Percentiles rank a stretch among this genome's conserved stretches.
These are phyloP conservation scores for Pinna nobilis DNA, from an alignment of 1,140 invertebrate species.

Conservation along the genomic window DNA sequence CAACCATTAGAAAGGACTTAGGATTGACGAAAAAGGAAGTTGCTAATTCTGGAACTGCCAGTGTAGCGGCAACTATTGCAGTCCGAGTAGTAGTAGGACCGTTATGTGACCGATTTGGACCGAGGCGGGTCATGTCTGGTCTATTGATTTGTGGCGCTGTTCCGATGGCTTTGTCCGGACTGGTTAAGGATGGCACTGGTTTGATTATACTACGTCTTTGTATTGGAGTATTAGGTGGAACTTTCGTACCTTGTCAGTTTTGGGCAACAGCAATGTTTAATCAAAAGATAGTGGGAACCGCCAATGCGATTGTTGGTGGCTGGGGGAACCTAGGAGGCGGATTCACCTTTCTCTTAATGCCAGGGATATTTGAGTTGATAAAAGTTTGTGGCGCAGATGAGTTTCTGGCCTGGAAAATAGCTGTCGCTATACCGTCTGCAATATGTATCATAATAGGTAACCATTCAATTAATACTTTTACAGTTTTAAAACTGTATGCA, in stretches of 20 bases:
- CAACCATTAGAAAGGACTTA: conserved; percentile 13
- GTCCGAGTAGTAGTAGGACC: conserved; percentile 3
- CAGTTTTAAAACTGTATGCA: too few relatives aligned
- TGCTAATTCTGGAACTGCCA: conserved; percentile 1
- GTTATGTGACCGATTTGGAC: conserved; percentile 18
- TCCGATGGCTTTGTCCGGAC: conserved; percentile 10
- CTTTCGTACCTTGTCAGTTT: conserved; percentile 17
- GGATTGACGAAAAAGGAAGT: not conserved
- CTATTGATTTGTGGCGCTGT: conserved; percentile 6
- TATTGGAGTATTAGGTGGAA: conserved; percentile 7
- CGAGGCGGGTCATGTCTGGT: not conserved
- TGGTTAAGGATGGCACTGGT: not conserved
- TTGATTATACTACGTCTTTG: conserved; percentile 1
- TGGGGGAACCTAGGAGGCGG: too few relatives aligned
- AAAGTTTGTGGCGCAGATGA: too few relatives aligned
- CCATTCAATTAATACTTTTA: too few relatives aligned
- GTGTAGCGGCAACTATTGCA: conserved; percentile 1
- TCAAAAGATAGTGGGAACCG: conserved; percentile 1
- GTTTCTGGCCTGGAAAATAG: too few relatives aligned
- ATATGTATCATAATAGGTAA: too few relatives aligned
- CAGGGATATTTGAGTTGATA: too few relatives aligned
- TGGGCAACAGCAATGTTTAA: conserved; percentile 12
- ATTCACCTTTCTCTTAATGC: too few relatives aligned
- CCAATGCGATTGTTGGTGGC: too few relatives aligned
- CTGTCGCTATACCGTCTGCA: too few relatives aligned